Evolutionary conservation across 2,888 invertebrate species (phyloP).

Genomic region (Pachydiplax longipennis): DNA sequence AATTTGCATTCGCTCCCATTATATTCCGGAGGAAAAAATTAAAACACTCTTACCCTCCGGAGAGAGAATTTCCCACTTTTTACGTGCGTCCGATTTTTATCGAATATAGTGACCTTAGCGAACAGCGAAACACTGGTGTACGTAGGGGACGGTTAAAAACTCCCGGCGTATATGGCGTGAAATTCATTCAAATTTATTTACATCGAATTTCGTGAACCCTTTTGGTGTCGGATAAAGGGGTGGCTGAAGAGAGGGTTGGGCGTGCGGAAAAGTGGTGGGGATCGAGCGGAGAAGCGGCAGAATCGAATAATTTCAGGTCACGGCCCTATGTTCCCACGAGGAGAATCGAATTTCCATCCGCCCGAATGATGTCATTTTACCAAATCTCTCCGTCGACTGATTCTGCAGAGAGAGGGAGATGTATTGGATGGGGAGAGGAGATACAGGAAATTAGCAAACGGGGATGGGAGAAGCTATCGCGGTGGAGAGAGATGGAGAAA

Average conservation of each 20-base stretch:
- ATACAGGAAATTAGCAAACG: not conserved
- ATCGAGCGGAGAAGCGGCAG: not conserved
- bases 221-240: constrained; percentile 30
- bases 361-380: constrained; percentile 31
- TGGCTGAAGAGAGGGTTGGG: not conserved
- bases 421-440: not conserved
- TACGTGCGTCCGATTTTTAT: constrained; percentile 4
- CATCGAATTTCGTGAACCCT: constrained; percentile 42
- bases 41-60: not conserved
- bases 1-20: not conserved
- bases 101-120: constrained; percentile 32
- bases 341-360: constrained; percentile 44
- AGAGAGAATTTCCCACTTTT: not conserved
- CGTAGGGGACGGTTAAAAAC: constrained; percentile 11
- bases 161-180: constrained; percentile 30
- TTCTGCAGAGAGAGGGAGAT: not conserved
- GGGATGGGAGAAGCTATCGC: not conserved
- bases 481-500: not conserved
- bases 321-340: constrained; percentile 30
- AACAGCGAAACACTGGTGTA: constrained; percentile 7
- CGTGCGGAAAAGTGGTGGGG: not conserved
- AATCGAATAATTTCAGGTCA: constrained; percentile 43
- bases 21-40: not conserved
- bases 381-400: constrained; percentile 43
- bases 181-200: constrained; percentile 45